A percentile compares a stretch with the other conserved stretches of the same genome.
Evolutionary conservation across 2,797 vertebrate species (phyloP).

Genomic region (Meriones psammophilus): DNA sequence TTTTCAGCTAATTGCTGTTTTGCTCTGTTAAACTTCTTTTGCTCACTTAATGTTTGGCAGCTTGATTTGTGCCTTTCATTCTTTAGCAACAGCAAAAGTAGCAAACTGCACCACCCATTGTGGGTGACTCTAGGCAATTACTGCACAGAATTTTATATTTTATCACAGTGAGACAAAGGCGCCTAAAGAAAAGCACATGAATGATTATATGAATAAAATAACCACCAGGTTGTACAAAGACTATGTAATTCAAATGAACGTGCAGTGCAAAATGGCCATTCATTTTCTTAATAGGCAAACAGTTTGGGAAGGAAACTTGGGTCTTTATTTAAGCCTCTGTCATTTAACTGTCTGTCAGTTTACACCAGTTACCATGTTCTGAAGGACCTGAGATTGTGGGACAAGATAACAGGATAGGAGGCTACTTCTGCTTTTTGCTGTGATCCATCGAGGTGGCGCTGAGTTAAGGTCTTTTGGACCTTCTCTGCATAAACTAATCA

Average conservation of each 20-base stretch:
- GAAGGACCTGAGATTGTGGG: constrained; percentile 19
- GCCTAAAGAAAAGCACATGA: constrained; percentile 1
- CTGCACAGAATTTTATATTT: constrained; percentile 18
- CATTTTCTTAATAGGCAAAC: constrained; percentile 47
- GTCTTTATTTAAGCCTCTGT: background rate
- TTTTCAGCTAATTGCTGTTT: constrained; percentile 67
- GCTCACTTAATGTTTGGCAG: constrained; percentile 38
- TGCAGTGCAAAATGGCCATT: constrained; percentile 12
- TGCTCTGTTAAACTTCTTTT: constrained; percentile 64
- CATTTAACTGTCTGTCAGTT: background rate
- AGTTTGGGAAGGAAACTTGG: constrained; percentile 10
- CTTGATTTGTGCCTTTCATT: constrained; percentile 74
- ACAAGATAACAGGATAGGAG: constrained; percentile 16
- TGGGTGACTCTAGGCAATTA: constrained; percentile 55
- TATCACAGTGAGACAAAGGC: constrained; percentile 64
- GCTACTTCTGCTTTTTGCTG: background rate
- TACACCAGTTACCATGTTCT: constrained; percentile 32
- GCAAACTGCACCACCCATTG: constrained; percentile 55
- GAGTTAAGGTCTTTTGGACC: background rate
- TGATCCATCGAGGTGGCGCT: background rate
- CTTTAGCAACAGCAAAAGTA: constrained; percentile 63
- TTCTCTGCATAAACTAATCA: background rate
- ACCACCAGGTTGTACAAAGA: constrained; percentile 43
- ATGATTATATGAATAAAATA: constrained; percentile 65
- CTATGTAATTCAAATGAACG: constrained; percentile 59